Percentiles rank a stretch among this genome's conserved stretches.
phyloP scores from a whole-genome alignment of 2,797 vertebrate species.

The Holocentrus rufus region DNA sequence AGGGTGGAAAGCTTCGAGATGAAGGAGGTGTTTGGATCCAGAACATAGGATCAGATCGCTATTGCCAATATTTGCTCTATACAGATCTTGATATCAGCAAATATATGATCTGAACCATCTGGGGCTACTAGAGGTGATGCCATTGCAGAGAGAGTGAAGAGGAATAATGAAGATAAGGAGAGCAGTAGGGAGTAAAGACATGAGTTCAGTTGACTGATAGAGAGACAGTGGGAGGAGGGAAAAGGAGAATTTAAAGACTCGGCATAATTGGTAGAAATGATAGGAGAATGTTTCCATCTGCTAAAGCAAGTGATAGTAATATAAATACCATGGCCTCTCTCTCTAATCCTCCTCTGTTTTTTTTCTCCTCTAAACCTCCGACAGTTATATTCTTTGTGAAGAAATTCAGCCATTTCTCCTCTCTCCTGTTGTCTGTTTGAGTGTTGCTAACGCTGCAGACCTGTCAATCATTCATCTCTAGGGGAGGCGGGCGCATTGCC shows the following conservation, averaged over 20 bases:
- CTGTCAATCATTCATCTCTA: constrained; percentile 75
- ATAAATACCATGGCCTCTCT: constrained; percentile 35
- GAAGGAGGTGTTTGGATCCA: not conserved
- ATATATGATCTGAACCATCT: not conserved
- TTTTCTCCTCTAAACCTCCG: constrained; percentile 36
- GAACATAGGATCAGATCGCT: not conserved
- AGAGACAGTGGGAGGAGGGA: constrained; percentile 18
- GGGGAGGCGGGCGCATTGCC: constrained; percentile 69
- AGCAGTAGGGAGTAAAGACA: constrained; percentile 12
- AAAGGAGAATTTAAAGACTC: constrained; percentile 9
- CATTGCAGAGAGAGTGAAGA: constrained; percentile 1
- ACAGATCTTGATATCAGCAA: not conserved
- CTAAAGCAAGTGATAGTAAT: constrained; percentile 24
- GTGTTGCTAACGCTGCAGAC: constrained; percentile 74
- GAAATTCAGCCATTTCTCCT: constrained; percentile 47
- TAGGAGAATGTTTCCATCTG: constrained; percentile 31
- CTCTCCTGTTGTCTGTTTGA: constrained; percentile 59
- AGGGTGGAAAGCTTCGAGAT: no score
- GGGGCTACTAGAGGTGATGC: not conserved
- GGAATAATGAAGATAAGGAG: not conserved
- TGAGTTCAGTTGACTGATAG: constrained; percentile 11
- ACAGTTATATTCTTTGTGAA: constrained; percentile 44
- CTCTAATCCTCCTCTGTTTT: constrained; percentile 10
- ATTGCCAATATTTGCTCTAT: not conserved
- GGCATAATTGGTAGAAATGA: constrained; percentile 34